Conservation (phyloP, 2,797 vertebrate species). For the Clarias fuscus region DNA sequence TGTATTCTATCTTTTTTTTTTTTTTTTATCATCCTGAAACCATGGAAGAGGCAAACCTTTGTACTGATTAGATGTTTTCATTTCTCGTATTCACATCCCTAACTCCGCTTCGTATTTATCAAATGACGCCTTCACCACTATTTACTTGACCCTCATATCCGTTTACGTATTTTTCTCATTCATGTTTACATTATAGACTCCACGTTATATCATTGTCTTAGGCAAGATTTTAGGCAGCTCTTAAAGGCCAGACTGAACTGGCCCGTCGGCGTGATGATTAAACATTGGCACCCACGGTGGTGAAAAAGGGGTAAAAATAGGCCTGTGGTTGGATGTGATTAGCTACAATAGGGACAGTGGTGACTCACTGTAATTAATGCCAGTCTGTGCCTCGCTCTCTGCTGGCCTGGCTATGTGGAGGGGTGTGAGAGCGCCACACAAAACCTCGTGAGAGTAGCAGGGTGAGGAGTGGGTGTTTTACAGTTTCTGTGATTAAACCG, state of each 20-base stretch:
- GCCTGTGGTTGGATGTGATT: slow-evolving; percentile 23
- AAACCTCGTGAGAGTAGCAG: slow-evolving; percentile 36
- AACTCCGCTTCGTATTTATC: neutral
- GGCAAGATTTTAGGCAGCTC: neutral
- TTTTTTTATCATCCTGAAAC: neutral
- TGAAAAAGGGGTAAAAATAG: slow-evolving; percentile 31
- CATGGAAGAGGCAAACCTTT: neutral
- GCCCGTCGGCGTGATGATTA: slow-evolving; percentile 17
- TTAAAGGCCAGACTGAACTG: slow-evolving; percentile 10
- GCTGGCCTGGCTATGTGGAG: slow-evolving; percentile 21
- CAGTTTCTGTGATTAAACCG: slow-evolving; percentile 45
- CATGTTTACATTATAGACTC: neutral
- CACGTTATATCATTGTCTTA: neutral
- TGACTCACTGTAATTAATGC: slow-evolving; percentile 47
- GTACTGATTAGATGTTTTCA: neutral
- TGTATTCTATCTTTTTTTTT: neutral
- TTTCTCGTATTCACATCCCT: neutral
- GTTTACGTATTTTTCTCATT: slow-evolving; percentile 12
- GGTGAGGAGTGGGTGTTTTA: slow-evolving; percentile 40
- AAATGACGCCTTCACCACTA: neutral
- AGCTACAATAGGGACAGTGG: slow-evolving; percentile 24
- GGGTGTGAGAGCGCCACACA: slow-evolving; percentile 10
- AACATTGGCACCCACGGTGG: slow-evolving; percentile 31
- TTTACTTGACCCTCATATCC: neutral
- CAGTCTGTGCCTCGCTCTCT: slow-evolving; percentile 27